These are phyloP conservation scores for Cotesia chilonis DNA, from an alignment of 1,140 invertebrate species.

Conservation along the genomic window DNA sequence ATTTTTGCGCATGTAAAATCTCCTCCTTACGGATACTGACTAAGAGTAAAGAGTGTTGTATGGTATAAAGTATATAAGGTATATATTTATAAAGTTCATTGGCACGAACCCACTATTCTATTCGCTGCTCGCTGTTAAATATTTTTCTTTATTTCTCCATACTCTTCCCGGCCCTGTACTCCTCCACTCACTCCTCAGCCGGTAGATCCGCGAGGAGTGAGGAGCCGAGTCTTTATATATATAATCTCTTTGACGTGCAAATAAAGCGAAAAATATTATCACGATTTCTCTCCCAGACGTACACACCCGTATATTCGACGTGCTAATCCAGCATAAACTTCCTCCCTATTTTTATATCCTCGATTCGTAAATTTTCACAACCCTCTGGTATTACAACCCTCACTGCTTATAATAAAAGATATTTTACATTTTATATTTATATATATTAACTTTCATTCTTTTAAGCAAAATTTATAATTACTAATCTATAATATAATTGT, in stretches of 20 bases:
- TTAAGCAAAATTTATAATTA: no score
- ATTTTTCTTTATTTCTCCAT: slow-evolving; percentile 22
- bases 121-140: not conserved
- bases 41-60: not conserved
- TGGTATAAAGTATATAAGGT: not conserved
- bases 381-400: not conserved
- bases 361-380: slow-evolving; percentile 7
- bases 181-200: not conserved
- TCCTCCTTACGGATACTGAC: no score
- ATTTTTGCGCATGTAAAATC: no score
- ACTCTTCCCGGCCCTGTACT: not conserved
- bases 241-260: slow-evolving; percentile 24
- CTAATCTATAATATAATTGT: no score
- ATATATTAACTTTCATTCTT: no score
- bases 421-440: no score
- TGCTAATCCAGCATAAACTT: slow-evolving; percentile 19
- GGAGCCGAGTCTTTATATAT: not conserved
- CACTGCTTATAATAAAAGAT: no score
- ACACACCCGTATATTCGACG: slow-evolving; percentile 12
- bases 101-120: not conserved
- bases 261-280: slow-evolving; percentile 23
- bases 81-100: slow-evolving; percentile 9
- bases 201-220: no score
- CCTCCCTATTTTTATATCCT: slow-evolving; percentile 9
- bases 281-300: slow-evolving; percentile 19